Evolutionary conservation across 1,140 invertebrate genomes (phyloP), one percentile per base, ranked within the genome.

Genomic region (Apocrypta bakeri): DNA sequence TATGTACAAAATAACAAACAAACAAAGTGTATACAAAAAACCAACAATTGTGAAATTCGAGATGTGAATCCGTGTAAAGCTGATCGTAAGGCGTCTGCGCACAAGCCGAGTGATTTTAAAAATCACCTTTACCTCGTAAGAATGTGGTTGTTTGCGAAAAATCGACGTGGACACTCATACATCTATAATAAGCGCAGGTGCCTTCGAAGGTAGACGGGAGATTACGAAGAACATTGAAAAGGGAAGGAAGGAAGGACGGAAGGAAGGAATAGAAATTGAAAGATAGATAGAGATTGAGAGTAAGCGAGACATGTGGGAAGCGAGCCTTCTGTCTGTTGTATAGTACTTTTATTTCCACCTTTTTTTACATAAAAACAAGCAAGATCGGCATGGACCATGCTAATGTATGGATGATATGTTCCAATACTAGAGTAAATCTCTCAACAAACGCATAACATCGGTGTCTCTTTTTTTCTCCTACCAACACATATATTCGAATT

Each of bases 321-420:
- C 83, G 85, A 89, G 86, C 86, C 86, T 83, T 88, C 85, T 88
- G 87, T 90, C 89, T 90, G 89, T 90, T 91, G 90, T 90, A 91
- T 89, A 91, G 90, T 91, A 90, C 90, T 90, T 91, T 90, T 91
- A 90, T 91, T 91, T 91, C 88, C 89, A 90, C 88, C 88, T 90
- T 90, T 90, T 91, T 90, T 90, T 88, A 88, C 89, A 90, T 90
- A 89, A 88, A 90, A 90, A 88, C 86, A 88, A 88, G 88, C 88
- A 89, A 90, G 87, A 90, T 89, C 87, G 87, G 88, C 87, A 89
- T 90, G 87, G 87, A 90, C 88, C 89, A 89, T 90, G 89, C 88
- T 89, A 72, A 89, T 91, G 89, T 91, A 90, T 91, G 89, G 89
- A 90, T 90, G 88, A 90, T 90, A 90, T 90, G 89, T 90, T 90